Percentiles rank a stretch among this genome's conserved stretches.
Evolutionary conservation across 2,113 vertebrate species (phyloP).

Genomic region (Sceloporus undulatus): DNA sequence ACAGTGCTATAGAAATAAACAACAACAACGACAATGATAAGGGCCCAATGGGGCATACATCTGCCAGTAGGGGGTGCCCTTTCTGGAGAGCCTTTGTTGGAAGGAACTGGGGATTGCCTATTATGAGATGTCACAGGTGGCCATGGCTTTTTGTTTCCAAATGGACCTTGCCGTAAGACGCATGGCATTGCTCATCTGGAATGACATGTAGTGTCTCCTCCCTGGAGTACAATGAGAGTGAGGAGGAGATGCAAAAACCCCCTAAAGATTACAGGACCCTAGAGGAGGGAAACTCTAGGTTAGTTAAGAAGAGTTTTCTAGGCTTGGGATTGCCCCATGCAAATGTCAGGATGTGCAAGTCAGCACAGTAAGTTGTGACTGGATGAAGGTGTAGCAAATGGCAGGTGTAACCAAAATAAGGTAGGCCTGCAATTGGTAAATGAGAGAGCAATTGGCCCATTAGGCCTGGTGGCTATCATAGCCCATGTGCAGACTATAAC

Average conservation of each 20-base stretch:
- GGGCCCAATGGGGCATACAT: rapidly evolving
- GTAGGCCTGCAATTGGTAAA: too few relatives aligned
- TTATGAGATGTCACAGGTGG: not conserved
- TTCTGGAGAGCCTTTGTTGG: not conserved
- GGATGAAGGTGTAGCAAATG: too few relatives aligned
- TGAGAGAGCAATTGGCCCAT: too few relatives aligned
- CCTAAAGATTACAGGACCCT: not conserved
- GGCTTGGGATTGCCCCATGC: not conserved
- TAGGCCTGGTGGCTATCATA: too few relatives aligned
- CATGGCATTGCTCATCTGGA: not conserved
- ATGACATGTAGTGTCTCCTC: not conserved
- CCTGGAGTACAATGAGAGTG: not conserved
- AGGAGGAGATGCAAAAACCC: too few relatives aligned
- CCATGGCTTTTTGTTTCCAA: not conserved
- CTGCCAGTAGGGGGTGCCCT: not conserved
- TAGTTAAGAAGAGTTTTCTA: not conserved
- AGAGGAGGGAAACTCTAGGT: not conserved
- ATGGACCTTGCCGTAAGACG: not conserved
- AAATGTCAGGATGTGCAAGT: too few relatives aligned
- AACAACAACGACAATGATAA: too few relatives aligned
- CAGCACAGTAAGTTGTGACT: too few relatives aligned
- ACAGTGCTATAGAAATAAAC: too few relatives aligned
- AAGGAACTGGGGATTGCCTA: not conserved
- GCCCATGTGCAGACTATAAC: too few relatives aligned
- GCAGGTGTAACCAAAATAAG: too few relatives aligned